Conservation (phyloP, 2,888 invertebrate genomes). For the Erannis defoliaria region DNA sequence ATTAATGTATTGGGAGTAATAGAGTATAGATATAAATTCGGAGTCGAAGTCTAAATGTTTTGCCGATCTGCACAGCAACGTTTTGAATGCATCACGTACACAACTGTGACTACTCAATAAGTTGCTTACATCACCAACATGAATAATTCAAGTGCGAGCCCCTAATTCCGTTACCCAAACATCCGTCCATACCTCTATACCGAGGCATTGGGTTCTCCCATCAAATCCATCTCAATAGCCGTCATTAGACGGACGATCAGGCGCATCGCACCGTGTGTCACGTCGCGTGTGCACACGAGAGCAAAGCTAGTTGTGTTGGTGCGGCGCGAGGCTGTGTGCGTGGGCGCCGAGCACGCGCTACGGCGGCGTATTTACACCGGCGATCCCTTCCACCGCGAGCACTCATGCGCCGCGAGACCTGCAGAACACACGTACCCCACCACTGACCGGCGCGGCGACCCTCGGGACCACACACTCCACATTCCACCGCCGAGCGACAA, state of each 20-base stretch:
- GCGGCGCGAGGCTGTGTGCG: constrained; percentile 61
- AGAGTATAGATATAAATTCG: not conserved
- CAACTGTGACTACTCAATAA: constrained; percentile 6
- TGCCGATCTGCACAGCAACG: not conserved
- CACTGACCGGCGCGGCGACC: constrained; percentile 67
- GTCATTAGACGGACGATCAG: constrained; percentile 56
- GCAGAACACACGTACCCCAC: constrained; percentile 82
- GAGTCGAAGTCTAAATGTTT: not conserved
- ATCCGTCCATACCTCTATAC: constrained; percentile 50
- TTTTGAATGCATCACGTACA: not conserved
- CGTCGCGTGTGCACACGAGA: constrained; percentile 45
- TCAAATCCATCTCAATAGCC: constrained; percentile 56
- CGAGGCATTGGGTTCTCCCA: constrained; percentile 60
- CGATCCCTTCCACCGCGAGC: constrained; percentile 83
- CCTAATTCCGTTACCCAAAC: constrained; percentile 47
- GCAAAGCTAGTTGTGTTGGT: constrained; percentile 52
- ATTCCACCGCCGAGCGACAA: constrained; percentile 58
- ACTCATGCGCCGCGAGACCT: constrained; percentile 84
- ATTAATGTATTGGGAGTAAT: too few relatives aligned
- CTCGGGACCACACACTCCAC: constrained; percentile 63
- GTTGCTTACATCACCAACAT: constrained; percentile 44
- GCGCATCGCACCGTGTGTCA: constrained; percentile 55
- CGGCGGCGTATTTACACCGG: constrained; percentile 82
- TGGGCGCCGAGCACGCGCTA: constrained; percentile 77
- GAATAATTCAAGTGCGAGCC: constrained; percentile 45